Conservation (phyloP, 2,797 vertebrate species). For the Tokudaia tokunoshimensis region DNA sequence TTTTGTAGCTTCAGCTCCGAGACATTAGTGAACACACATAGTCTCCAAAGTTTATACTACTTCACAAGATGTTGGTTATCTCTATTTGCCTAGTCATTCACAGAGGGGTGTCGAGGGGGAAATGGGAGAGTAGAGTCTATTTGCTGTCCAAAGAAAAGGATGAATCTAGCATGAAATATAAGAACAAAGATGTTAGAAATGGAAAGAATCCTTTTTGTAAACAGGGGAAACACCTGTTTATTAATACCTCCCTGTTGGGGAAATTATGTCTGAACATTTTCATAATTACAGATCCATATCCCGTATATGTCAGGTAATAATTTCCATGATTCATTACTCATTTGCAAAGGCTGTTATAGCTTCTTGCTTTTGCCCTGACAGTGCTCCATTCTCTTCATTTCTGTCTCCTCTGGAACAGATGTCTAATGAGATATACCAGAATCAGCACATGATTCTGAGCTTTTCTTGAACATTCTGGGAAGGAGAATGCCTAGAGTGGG, state of each 20-base stretch:
- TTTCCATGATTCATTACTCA: slow-evolving; percentile 26
- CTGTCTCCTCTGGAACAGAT: slow-evolving; percentile 23
- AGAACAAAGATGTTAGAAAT: slow-evolving; percentile 51
- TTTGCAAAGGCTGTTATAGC: not conserved
- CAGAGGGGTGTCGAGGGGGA: not conserved
- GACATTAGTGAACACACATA: not conserved
- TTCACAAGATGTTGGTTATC: slow-evolving; percentile 18
- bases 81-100: not conserved
- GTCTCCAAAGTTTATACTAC: not conserved
- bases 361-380: not conserved
- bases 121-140: not conserved
- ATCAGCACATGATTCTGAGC: not conserved
- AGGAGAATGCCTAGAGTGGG: not conserved
- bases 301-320: not conserved
- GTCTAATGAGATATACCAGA: not conserved
- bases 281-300: slow-evolving; percentile 26
- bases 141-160: not conserved
- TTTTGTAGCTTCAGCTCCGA: not conserved
- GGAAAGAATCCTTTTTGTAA: not conserved
- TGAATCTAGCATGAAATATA: not conserved
- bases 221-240: slow-evolving; percentile 41
- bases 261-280: slow-evolving; percentile 47
- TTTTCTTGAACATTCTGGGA: not conserved
- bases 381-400: not conserved
- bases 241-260: slow-evolving; percentile 34